Evolutionary conservation across 1,140 invertebrate genomes (phyloP).

Genomic region (Drosophila bocki): DNA sequence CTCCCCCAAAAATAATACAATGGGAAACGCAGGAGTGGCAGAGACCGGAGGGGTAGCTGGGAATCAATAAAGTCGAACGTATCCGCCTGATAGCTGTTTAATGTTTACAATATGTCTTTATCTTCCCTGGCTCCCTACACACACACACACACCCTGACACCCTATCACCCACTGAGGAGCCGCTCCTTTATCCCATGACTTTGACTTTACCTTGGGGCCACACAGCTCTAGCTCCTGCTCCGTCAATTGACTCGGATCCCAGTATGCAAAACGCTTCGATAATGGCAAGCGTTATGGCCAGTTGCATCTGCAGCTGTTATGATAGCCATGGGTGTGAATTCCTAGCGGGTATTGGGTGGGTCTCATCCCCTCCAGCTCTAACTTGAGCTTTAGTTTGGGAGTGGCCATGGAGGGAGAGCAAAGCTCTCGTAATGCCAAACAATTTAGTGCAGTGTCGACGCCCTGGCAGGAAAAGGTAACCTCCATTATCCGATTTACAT

Average conservation of each 20-base stretch:
- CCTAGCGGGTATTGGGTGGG: background rate
- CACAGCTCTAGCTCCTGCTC: slow-evolving; percentile 9
- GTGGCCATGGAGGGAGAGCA: background rate
- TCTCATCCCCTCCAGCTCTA: background rate
- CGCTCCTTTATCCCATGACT: slow-evolving; percentile 44
- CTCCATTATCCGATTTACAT: slow-evolving; percentile 81
- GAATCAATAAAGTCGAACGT: slow-evolving; percentile 81
- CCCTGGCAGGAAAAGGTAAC: slow-evolving; percentile 70
- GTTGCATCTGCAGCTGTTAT: slow-evolving; percentile 71
- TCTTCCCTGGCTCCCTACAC: slow-evolving; percentile 33
- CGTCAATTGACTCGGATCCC: slow-evolving; percentile 37
- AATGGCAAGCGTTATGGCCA: slow-evolving; percentile 68
- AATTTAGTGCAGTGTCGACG: slow-evolving; percentile 74
- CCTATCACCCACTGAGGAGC: background rate
- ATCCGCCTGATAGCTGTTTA: slow-evolving; percentile 82
- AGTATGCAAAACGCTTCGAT: slow-evolving; percentile 75
- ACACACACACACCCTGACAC: background rate
- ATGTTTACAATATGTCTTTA: slow-evolving; percentile 84
- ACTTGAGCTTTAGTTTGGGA: background rate
- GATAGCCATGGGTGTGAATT: slow-evolving; percentile 59
- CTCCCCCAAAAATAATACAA: slow-evolving; percentile 23
- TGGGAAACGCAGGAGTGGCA: background rate
- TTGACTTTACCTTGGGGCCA: slow-evolving; percentile 78
- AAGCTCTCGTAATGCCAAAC: slow-evolving; percentile 71
- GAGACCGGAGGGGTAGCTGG: slow-evolving; percentile 50